phyloP scores from a whole-genome alignment of 2,888 invertebrate genomes.

The Erebia epiphron region DNA sequence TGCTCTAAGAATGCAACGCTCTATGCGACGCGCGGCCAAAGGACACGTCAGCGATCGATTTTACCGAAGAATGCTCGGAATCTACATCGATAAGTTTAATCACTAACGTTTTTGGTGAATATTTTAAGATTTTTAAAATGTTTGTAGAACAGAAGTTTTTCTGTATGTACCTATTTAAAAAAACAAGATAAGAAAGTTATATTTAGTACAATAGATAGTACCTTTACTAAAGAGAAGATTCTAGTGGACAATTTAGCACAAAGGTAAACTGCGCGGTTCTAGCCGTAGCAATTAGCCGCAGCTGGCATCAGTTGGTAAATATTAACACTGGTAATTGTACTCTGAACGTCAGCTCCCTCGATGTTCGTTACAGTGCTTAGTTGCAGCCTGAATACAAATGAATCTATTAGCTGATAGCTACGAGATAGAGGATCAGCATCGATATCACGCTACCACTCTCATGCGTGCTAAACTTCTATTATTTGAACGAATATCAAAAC shows the following conservation, averaged over 20 bases:
- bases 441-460: slow-evolving; percentile 60
- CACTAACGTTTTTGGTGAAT: too few species aligned
- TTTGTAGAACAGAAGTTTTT: too few species aligned
- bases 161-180: too few species aligned
- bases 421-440: slow-evolving; percentile 67
- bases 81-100: too few species aligned
- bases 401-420: slow-evolving; percentile 77
- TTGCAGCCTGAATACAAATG: slow-evolving; percentile 80
- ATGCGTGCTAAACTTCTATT: slow-evolving; percentile 53
- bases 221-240: neutral
- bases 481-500: slow-evolving; percentile 48
- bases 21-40: too few species aligned
- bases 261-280: slow-evolving; percentile 46
- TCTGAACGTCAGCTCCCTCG: slow-evolving; percentile 73
- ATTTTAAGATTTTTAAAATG: too few species aligned
- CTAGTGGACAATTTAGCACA: slow-evolving; percentile 4
- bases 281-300: slow-evolving; percentile 70
- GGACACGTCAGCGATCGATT: too few species aligned
- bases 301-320: slow-evolving; percentile 78
- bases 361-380: slow-evolving; percentile 79
- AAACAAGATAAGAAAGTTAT: too few species aligned
- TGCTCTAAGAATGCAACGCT: too few species aligned
- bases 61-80: too few species aligned
- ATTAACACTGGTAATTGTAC: slow-evolving; percentile 81
- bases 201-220: neutral